These are phyloP conservation scores for Ceyx cyanopectus DNA, from an alignment of 2,113 vertebrate species.

Conservation along the genomic window DNA sequence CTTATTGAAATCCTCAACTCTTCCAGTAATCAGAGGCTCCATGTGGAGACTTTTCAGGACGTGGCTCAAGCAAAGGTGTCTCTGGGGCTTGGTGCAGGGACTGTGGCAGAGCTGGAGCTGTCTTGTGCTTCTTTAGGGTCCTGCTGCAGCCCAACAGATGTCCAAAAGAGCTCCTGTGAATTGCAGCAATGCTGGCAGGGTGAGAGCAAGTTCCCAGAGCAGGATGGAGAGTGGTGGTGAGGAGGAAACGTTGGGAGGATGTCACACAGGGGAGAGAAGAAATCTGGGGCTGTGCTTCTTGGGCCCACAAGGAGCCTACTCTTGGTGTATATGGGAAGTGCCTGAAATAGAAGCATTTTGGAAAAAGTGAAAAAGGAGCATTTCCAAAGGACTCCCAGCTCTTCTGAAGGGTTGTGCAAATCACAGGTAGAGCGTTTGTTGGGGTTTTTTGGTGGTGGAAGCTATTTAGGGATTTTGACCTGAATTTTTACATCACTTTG, in stretches of 20 bases:
- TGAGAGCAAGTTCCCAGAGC: neutral
- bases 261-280: neutral
- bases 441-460: constrained; percentile 13
- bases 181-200: neutral
- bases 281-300: neutral
- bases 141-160: fast-evolving
- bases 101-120: neutral
- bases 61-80: fast-evolving
- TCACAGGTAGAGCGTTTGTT: neutral
- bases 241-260: neutral
- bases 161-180: neutral
- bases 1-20: neutral
- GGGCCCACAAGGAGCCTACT: neutral
- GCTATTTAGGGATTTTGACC: constrained; percentile 24
- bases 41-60: neutral
- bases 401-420: neutral
- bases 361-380: neutral
- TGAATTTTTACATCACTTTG: constrained; percentile 15
- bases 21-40: neutral
- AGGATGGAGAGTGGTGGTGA: neutral
- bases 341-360: constrained; percentile 9
- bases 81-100: neutral
- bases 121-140: neutral
- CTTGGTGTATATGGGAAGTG: neutral
- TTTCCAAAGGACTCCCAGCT: neutral